Evolutionary conservation across 2,113 vertebrate species (phyloP).

Genomic region (Gasterosteus aculeatus): DNA sequence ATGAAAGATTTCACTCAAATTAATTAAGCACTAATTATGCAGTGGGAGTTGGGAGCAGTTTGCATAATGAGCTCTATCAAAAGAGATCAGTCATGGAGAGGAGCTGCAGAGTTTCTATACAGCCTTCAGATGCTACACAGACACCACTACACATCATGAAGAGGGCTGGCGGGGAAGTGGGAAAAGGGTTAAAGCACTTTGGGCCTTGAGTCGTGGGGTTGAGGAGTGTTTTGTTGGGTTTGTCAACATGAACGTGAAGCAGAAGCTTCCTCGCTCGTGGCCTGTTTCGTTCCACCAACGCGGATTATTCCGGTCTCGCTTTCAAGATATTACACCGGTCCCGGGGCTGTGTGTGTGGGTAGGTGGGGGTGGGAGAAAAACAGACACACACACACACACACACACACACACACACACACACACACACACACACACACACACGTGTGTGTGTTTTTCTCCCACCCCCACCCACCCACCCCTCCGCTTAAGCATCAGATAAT

Average conservation of each 20-base stretch:
- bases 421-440: too few species aligned
- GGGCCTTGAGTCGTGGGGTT: constrained; percentile 70
- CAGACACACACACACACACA: too few species aligned
- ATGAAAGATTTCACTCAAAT: constrained; percentile 94
- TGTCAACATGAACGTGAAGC: constrained; percentile 48
- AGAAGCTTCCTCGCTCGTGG: constrained; percentile 23
- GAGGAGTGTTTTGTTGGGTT: constrained; percentile 63
- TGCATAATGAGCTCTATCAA: constrained; percentile 87
- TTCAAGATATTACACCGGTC: constrained; percentile 49
- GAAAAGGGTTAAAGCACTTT: constrained; percentile 64
- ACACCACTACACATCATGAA: constrained; percentile 43
- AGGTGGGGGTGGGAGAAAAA: too few species aligned
- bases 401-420: too few species aligned
- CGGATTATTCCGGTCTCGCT: constrained; percentile 45
- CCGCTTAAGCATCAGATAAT: constrained; percentile 60
- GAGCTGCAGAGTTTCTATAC: constrained; percentile 74
- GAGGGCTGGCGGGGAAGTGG: constrained; percentile 57
- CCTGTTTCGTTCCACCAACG: constrained; percentile 24
- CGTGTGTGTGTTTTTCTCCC: neutral
- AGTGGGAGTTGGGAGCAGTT: constrained; percentile 85
- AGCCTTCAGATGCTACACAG: constrained; percentile 76
- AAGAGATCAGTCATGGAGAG: constrained; percentile 80
- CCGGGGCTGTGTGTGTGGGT: constrained; percentile 24
- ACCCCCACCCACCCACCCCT: neutral
- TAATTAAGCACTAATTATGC: constrained; percentile 92